These are phyloP conservation scores for Pterophyllum scalare DNA, from an alignment of 2,113 vertebrate species.

Conservation along the genomic window DNA sequence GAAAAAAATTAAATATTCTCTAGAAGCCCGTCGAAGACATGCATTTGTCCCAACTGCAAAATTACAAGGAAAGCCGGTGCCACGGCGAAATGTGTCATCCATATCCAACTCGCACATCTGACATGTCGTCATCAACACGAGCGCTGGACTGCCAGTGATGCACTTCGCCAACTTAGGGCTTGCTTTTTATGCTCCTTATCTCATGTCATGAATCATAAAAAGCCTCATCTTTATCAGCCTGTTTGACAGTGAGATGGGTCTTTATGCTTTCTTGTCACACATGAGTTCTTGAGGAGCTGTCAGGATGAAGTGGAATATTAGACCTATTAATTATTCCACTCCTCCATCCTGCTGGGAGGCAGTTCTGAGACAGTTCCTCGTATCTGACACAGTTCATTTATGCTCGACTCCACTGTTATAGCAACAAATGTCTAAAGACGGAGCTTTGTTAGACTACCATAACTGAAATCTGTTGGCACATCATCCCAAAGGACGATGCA, in stretches of 20 bases:
- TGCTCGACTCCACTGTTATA: conserved; percentile 6
- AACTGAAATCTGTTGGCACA: conserved; percentile 38
- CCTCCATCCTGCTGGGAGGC: conserved; percentile 33
- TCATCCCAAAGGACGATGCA: conserved; percentile 1
- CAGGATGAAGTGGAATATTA: conserved; percentile 56
- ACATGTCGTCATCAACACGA: not conserved
- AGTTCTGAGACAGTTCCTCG: conserved; percentile 39
- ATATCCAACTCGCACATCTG: conserved; percentile 24
- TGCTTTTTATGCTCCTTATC: conserved; percentile 24
- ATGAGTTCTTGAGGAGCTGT: conserved; percentile 51
- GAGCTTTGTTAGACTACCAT: conserved; percentile 23
- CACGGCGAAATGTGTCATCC: conserved; percentile 2
- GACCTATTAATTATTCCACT: conserved; percentile 60
- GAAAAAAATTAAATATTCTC: not conserved
- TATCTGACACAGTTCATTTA: conserved; percentile 53
- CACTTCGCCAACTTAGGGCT: not conserved
- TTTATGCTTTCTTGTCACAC: conserved; percentile 51
- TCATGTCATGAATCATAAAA: conserved; percentile 45
- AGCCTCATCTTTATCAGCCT: conserved; percentile 36
- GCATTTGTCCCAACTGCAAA: conserved; percentile 10
- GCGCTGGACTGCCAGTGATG: conserved; percentile 42
- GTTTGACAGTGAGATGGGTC: conserved; percentile 48
- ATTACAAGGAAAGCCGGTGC: conserved; percentile 30
- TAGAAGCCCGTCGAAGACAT: not conserved
- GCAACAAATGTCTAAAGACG: conserved; percentile 24